A percentile compares a stretch with the other conserved stretches of the same genome.
These are phyloP conservation scores for Drosophila watanabei DNA, from an alignment of 1,140 invertebrate genomes.

Conservation along the genomic window DNA sequence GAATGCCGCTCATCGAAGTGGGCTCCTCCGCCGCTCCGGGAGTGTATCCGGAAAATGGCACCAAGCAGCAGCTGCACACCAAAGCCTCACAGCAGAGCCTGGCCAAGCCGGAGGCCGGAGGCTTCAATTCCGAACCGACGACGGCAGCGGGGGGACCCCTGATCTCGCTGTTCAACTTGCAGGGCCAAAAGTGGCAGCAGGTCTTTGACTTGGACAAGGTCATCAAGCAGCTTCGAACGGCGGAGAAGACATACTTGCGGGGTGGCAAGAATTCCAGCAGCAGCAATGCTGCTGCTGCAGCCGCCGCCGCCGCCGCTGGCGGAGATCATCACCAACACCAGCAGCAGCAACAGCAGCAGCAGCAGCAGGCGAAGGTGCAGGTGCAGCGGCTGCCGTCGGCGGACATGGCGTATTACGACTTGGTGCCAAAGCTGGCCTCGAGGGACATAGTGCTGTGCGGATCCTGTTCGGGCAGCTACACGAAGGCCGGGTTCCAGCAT, in stretches of 20 bases:
- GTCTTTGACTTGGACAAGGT: constrained; percentile 79
- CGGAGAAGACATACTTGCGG: constrained; percentile 72
- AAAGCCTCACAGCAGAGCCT: constrained; percentile 30
- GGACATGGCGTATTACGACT: constrained; percentile 80
- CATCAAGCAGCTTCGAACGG: constrained; percentile 75
- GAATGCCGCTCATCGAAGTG: constrained; percentile 74
- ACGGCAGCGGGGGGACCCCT: constrained; percentile 19
- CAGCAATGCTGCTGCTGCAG: not conserved
- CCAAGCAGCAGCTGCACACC: constrained; percentile 27
- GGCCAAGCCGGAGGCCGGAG: constrained; percentile 30
- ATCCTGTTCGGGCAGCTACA: constrained; percentile 71
- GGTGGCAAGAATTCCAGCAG: constrained; percentile 41
- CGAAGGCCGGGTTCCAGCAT: constrained; percentile 77
- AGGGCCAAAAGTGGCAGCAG: constrained; percentile 78
- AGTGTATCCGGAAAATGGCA: constrained; percentile 64
- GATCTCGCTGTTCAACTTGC: constrained; percentile 46
- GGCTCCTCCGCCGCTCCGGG: constrained; percentile 30
- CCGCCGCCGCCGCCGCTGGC: not conserved
- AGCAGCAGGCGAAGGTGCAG: constrained; percentile 48
- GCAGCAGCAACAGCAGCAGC: not conserved
- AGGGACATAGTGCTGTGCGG: constrained; percentile 74
- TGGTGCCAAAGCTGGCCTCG: constrained; percentile 72
- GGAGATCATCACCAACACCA: constrained; percentile 10
- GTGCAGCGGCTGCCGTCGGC: constrained; percentile 73
- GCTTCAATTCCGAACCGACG: constrained; percentile 10